Base-by-base conservation (phyloP, 2,113 vertebrate species). In the Gnathochromis pfefferi region DNA sequence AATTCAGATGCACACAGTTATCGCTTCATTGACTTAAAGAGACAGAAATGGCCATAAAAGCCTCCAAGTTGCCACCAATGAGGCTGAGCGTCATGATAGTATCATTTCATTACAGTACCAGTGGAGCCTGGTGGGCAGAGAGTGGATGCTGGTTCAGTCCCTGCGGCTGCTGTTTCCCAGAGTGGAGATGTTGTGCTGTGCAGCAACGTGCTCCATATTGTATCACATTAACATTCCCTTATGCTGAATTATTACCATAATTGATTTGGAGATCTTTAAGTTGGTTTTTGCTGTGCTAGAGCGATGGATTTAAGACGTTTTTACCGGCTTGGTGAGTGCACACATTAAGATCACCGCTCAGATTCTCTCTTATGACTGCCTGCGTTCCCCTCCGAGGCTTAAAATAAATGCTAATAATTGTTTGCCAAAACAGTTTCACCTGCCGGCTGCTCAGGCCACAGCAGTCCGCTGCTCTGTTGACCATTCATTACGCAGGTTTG, bases 401-500 rank as follows among this genome's bases (percentile, higher is more conserved):
- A 65, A 84, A 91, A 89, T 88, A 90, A 85, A 88, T 54, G 80
- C 35, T 80, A 54, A 85, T 93, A 88, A 88, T 89, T 86, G 86
- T 88, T 89, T 92, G 54, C 79, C 12, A 80, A 23, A 81, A 65
- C 82, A 38, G 86, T 57, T 85, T 75, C 57, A 58, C 68, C 88
- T 13, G 9, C 16, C 16, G 23, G 38, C 55, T 11, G 79, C 75
- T 51, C 49, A 26, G 51, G 75, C 85, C 53, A 19, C 80, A 35
- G 57, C 40, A 79, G 70, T 60, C 42, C 10, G 19, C 75, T 8
- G 9, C 91, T 45, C 35, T 89, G 81, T 91, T 91, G 89, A 94
- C 91, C 91, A 53, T 88, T 89, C 88, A 91, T 90, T 89, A 78
- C 49, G 1, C 85, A 85, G 90, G 91, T 92, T 88, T 81, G 81